phyloP scores from a whole-genome alignment of 2,797 vertebrate genomes.

The Lagocephalus sceleratus region DNA sequence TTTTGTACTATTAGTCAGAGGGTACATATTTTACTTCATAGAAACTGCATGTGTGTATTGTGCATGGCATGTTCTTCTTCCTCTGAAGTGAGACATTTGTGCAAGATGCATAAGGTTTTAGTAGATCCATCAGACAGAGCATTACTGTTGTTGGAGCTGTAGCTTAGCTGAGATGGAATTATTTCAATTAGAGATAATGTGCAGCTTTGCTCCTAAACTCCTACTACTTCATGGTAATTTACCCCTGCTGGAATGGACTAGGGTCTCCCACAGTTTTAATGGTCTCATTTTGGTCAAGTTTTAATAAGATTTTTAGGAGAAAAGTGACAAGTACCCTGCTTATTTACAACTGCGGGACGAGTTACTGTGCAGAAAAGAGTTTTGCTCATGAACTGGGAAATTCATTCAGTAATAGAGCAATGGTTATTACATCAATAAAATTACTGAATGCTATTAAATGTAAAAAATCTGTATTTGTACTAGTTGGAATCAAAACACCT shows the following conservation, averaged over 20 bases:
- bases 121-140: constrained; percentile 41
- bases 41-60: neutral
- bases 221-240: constrained; percentile 60
- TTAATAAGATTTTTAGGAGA: constrained; percentile 62
- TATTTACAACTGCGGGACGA: constrained; percentile 54
- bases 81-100: constrained; percentile 25
- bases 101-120: constrained; percentile 31
- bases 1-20: constrained; percentile 1
- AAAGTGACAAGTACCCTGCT: constrained; percentile 42
- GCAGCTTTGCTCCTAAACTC: constrained; percentile 66
- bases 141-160: constrained; percentile 31
- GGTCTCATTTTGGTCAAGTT: constrained; percentile 62
- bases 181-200: constrained; percentile 72
- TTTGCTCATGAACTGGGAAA: constrained; percentile 1
- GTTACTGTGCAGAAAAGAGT: constrained; percentile 11
- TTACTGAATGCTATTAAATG: neutral
- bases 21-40: too few relatives aligned
- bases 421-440: neutral
- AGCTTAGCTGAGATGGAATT: constrained; percentile 53
- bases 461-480: neutral
- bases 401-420: neutral
- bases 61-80: neutral
- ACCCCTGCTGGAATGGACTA: constrained; percentile 61
- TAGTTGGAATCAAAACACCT: neutral
- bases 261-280: constrained; percentile 54